Percentiles rank a stretch among this genome's conserved stretches.
phyloP scores from a whole-genome alignment of 2,888 invertebrate species.

The Nephrotoma guestfalica region DNA sequence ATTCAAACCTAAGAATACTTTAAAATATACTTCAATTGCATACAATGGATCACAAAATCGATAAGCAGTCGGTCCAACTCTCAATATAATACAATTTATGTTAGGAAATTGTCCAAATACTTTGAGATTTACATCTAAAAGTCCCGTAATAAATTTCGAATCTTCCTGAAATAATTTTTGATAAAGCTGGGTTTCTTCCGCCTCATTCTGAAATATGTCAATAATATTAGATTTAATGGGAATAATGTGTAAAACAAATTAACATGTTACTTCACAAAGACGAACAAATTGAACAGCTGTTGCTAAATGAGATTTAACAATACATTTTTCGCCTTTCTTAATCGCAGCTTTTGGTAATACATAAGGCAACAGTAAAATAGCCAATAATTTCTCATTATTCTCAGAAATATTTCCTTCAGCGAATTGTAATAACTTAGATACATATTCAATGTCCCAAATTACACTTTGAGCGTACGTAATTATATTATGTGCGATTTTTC shows the following conservation, averaged over 20 bases:
- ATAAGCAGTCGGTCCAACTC: neutral
- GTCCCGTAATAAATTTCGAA: neutral
- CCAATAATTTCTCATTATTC: neutral
- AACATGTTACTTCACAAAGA: neutral
- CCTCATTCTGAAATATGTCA: neutral
- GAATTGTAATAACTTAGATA: neutral
- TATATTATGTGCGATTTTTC: neutral
- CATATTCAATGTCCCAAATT: neutral
- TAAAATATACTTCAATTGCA: neutral
- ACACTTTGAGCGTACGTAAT: neutral
- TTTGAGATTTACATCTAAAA: neutral
- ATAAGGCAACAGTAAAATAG: neutral
- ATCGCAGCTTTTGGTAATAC: neutral
- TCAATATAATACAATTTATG: neutral
- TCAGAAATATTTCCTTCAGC: neutral
- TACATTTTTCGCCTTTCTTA: neutral
- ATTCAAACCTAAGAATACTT: neutral
- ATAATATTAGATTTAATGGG: neutral
- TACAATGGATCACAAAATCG: neutral
- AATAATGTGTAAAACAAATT: neutral
- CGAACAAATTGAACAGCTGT: neutral
- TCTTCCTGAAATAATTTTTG: neutral
- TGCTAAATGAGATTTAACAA: neutral
- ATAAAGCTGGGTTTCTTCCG: neutral
- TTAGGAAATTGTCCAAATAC: neutral